Conservation (phyloP, 2,113 vertebrate species). For the Cynocephalus volans region DNA sequence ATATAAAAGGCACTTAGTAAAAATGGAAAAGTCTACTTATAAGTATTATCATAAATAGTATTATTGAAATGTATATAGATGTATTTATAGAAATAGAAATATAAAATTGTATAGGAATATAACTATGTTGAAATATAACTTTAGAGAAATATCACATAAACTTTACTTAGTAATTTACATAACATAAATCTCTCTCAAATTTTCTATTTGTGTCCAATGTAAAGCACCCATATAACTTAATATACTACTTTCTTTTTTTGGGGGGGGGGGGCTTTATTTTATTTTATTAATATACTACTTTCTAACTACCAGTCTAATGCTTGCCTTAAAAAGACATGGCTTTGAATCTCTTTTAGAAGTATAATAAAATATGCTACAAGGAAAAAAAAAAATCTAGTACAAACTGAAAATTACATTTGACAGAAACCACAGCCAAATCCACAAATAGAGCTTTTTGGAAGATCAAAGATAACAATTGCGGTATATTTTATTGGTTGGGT, state of each 20-base stretch:
- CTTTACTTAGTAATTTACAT: background rate
- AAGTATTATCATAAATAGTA: background rate
- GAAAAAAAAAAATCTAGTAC: background rate
- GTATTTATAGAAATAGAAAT: background rate
- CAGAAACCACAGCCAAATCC: conserved; percentile 50
- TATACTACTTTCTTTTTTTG: background rate
- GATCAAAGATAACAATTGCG: conserved; percentile 59
- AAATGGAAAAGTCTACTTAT: background rate
- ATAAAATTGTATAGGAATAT: background rate
- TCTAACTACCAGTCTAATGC: background rate
- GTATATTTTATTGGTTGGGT: background rate
- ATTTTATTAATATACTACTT: background rate
- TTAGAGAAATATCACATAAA: background rate
- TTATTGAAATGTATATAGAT: background rate
- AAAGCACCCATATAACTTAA: background rate
- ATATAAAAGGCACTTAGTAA: background rate
- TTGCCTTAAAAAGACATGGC: background rate
- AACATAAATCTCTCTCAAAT: background rate
- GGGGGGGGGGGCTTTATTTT: too few relatives aligned
- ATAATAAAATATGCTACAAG: background rate
- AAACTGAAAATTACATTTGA: conserved; percentile 73
- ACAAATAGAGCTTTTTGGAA: conserved; percentile 65
- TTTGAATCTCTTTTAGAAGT: background rate
- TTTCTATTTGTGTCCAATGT: background rate
- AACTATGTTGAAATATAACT: background rate